A percentile compares a stretch with the other conserved stretches of the same genome.
Conservation (phyloP, 2,113 vertebrate genomes). For the Mustela nigripes region DNA sequence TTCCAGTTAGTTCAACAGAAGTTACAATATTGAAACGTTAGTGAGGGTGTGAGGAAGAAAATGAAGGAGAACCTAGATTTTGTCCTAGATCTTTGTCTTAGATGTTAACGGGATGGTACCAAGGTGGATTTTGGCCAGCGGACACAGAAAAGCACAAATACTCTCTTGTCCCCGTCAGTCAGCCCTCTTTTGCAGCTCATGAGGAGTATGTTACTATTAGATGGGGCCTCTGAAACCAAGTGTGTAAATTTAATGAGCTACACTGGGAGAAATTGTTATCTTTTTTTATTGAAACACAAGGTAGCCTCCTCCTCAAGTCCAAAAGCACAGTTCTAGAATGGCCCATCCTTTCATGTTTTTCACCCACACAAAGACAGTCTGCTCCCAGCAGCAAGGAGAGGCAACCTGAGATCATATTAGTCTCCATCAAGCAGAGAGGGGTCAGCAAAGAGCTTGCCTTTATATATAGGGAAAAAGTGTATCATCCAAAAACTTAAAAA, state of each 20-base stretch:
- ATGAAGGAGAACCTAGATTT: background rate
- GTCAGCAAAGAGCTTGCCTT: background rate
- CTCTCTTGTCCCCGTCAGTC: accelerated
- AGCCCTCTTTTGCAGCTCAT: background rate
- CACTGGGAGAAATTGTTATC: background rate
- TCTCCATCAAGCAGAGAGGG: background rate
- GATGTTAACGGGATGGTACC: background rate
- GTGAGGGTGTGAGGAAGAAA: background rate
- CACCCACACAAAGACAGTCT: background rate
- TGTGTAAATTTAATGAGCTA: background rate
- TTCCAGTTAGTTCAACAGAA: background rate
- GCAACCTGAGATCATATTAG: background rate
- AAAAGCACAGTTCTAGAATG: background rate
- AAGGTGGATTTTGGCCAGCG: background rate
- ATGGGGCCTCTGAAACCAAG: accelerated
- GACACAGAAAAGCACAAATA: background rate
- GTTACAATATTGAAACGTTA: background rate
- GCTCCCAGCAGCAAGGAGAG: background rate
- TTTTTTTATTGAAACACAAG: background rate
- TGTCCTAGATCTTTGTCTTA: background rate
- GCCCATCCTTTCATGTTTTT: background rate
- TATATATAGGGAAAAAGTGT: background rate
- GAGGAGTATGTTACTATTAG: background rate
- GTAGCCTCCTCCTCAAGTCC: background rate
- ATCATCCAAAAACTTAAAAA: background rate